Conservation (phyloP, 2,888 invertebrate genomes). For the Spialia ferax region DNA sequence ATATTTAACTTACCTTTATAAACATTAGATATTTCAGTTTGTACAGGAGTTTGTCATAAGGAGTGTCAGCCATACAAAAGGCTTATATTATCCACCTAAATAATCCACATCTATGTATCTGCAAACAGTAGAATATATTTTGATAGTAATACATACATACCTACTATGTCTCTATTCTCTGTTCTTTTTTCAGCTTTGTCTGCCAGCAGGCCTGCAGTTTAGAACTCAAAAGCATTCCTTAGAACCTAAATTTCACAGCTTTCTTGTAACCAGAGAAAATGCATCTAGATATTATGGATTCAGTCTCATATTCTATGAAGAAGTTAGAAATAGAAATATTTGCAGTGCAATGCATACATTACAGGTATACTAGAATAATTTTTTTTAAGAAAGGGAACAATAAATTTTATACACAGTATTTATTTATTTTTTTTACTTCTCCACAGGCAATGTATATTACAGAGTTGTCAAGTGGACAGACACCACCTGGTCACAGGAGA, state of each 20-base stretch:
- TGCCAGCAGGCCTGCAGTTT: constrained; percentile 98
- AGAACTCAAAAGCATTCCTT: constrained; percentile 96
- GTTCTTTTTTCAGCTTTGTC: constrained; percentile 91
- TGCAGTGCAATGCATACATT: constrained; percentile 98
- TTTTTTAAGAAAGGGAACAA: neutral
- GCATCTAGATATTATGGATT: constrained; percentile 98
- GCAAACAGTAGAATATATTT: no score
- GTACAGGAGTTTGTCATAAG: no score
- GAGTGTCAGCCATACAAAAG: no score
- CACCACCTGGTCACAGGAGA: constrained; percentile 88
- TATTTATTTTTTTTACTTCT: constrained; percentile 50
- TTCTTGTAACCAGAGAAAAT: constrained; percentile 98
- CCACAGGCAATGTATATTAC: constrained; percentile 95
- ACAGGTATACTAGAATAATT: constrained; percentile 84
- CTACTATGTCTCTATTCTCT: neutral
- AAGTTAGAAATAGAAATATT: constrained; percentile 96
- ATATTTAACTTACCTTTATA: no score
- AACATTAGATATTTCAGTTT: no score
- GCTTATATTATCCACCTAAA: no score
- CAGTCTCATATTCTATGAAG: constrained; percentile 98
- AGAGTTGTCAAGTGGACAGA: constrained; percentile 94
- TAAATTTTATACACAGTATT: no score
- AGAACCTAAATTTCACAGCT: constrained; percentile 97
- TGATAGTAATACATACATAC: no score
- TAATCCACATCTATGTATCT: no score